A percentile compares a stretch with the other conserved stretches of the same genome.
Conservation (phyloP, 2,797 vertebrate species). For the Euphonia xanthogaster region DNA sequence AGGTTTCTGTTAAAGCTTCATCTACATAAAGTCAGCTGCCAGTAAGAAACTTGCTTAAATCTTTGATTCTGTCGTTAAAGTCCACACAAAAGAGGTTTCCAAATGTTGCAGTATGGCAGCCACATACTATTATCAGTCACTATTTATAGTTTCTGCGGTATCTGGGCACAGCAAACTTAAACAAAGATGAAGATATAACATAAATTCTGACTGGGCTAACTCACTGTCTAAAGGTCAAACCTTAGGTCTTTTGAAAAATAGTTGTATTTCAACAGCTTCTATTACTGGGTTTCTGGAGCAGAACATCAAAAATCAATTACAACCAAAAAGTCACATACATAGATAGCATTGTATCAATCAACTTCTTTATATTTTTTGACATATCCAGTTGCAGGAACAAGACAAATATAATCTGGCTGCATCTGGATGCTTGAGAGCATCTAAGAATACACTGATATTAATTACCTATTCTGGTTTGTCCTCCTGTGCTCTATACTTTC, state of each 20-base stretch:
- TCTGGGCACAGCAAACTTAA: background rate
- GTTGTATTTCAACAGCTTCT: background rate
- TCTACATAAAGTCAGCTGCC: background rate
- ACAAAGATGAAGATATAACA: background rate
- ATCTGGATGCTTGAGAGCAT: background rate
- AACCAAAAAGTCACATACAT: background rate
- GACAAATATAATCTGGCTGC: background rate
- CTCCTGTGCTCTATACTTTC: background rate
- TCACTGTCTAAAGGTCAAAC: background rate
- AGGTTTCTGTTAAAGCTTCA: background rate
- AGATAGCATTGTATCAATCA: background rate
- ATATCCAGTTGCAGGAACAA: background rate
- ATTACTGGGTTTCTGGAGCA: background rate
- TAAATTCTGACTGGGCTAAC: background rate
- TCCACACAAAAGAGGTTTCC: background rate
- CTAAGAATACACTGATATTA: background rate
- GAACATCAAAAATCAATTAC: background rate
- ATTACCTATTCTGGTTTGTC: fast-evolving
- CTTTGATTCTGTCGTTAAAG: background rate
- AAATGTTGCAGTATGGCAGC: background rate
- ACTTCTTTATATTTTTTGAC: background rate
- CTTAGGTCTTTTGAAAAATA: background rate
- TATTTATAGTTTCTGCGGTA: background rate
- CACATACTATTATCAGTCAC: background rate
- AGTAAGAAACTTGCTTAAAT: background rate